phyloP scores from a whole-genome alignment of 1,140 invertebrate genomes.

The Luehdorfia chinensis region DNA sequence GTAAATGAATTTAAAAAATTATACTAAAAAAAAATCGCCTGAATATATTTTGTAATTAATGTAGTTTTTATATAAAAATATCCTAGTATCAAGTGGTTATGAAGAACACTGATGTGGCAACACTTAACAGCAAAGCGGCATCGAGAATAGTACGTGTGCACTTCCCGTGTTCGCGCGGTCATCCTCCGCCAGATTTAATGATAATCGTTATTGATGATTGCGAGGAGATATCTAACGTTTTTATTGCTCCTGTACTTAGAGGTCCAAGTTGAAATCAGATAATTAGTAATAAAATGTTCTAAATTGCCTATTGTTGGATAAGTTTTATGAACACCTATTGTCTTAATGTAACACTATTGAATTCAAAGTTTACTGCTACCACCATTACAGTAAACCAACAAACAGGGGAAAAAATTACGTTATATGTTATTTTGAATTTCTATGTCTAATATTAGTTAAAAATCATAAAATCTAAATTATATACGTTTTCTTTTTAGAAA shows the following conservation, averaged over 20 bases:
- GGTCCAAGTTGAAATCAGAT: constrained; percentile 19
- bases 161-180: constrained; percentile 37
- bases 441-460: neutral
- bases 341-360: too few relatives aligned
- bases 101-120: neutral
- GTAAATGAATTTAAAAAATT: too few relatives aligned
- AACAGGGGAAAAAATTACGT: too few relatives aligned
- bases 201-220: constrained; percentile 71
- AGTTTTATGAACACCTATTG: too few relatives aligned
- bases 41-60: too few relatives aligned
- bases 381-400: too few relatives aligned
- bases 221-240: constrained; percentile 50
- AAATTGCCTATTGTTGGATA: neutral
- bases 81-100: neutral
- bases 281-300: too few relatives aligned
- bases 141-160: constrained; percentile 34
- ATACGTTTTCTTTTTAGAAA: too few relatives aligned
- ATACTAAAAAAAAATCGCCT: too few relatives aligned
- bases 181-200: constrained; percentile 56
- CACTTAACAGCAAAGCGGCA: constrained; percentile 10
- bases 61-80: neutral
- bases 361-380: too few relatives aligned
- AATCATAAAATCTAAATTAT: too few relatives aligned
- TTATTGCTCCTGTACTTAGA: constrained; percentile 44
- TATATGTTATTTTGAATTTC: too few relatives aligned